phyloP scores from a whole-genome alignment of 1,140 invertebrate genomes.

The Penaeus chinensis region DNA sequence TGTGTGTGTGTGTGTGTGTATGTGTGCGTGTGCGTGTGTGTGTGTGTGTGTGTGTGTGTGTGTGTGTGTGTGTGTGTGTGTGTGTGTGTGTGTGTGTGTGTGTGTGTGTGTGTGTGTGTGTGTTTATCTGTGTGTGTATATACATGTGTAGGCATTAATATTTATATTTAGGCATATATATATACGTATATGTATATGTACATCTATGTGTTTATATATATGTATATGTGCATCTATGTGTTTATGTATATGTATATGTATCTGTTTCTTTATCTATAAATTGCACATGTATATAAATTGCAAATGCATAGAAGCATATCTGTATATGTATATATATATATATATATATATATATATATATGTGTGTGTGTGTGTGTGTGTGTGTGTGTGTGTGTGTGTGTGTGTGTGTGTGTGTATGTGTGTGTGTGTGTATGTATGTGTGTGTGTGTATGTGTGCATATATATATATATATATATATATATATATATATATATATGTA shows the following conservation, averaged over 20 bases:
- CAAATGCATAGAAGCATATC: neutral
- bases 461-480: conserved; percentile 9
- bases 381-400: neutral
- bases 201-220: conserved; percentile 3
- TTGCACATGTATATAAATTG: neutral
- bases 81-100: conserved; percentile 6
- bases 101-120: conserved; percentile 4
- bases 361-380: neutral
- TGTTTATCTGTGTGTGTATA: neutral
- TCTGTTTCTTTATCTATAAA: neutral
- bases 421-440: neutral
- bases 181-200: conserved; percentile 14
- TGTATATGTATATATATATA: conserved; percentile 16
- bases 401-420: neutral
- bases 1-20: neutral
- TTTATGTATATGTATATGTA: neutral
- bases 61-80: conserved; percentile 1
- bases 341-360: conserved; percentile 22
- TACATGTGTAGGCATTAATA: neutral
- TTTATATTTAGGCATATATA: neutral
- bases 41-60: neutral
- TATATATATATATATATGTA: neutral
- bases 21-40: neutral
- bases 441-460: neutral
- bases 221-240: conserved; percentile 4